Percentiles rank a stretch among this genome's conserved stretches.
phyloP scores from a whole-genome alignment of 1,140 invertebrate genomes.

The Microvelia longipes region DNA sequence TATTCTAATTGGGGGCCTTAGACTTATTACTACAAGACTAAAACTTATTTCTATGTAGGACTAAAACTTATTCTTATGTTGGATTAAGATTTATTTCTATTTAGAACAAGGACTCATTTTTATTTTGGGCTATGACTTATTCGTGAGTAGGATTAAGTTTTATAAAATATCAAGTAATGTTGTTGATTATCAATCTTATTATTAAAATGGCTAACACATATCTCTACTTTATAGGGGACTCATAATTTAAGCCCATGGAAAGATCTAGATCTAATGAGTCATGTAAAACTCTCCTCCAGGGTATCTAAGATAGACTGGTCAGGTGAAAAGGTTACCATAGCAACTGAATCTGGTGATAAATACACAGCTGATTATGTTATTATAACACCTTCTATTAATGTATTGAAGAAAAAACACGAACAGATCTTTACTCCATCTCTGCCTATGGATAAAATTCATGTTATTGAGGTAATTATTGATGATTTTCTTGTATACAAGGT shows the following conservation, averaged over 20 bases:
- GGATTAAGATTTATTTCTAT: too few relatives aligned
- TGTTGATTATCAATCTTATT: too few relatives aligned
- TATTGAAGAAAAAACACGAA: neutral
- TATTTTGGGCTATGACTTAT: too few relatives aligned
- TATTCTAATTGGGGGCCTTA: too few relatives aligned
- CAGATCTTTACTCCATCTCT: neutral
- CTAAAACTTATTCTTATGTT: too few relatives aligned
- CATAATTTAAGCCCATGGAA: neutral
- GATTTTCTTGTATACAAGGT: too few relatives aligned
- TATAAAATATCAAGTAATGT: too few relatives aligned
- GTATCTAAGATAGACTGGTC: neutral
- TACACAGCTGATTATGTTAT: neutral
- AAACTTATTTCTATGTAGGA: too few relatives aligned
- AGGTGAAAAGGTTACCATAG: neutral
- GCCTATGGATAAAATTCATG: neutral
- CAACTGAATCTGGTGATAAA: neutral
- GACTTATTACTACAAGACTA: too few relatives aligned
- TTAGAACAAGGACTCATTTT: too few relatives aligned
- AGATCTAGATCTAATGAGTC: neutral
- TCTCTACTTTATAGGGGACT: neutral
- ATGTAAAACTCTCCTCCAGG: neutral
- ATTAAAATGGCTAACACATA: too few relatives aligned
- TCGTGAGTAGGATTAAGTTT: too few relatives aligned
- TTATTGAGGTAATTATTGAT: neutral
- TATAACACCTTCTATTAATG: neutral